These are phyloP conservation scores for Caenorhabditis zanzibari DNA, from an alignment of 2,888 invertebrate species.

Conservation along the genomic window DNA sequence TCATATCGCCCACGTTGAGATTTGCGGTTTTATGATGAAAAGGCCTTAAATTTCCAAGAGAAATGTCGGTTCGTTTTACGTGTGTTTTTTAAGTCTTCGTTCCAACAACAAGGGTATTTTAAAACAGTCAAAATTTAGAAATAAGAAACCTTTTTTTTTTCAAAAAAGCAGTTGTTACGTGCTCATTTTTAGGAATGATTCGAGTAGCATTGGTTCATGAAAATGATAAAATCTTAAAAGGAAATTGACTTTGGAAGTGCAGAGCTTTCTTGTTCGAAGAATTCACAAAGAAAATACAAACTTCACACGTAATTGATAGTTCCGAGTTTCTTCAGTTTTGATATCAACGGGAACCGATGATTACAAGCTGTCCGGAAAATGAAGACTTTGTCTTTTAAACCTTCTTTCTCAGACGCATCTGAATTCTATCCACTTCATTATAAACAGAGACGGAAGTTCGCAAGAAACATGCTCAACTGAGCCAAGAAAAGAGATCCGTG, in stretches of 20 bases:
- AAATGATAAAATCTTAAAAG: conserved; percentile 14
- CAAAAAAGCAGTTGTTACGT: not conserved
- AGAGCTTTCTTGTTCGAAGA: not conserved
- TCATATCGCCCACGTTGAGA: too few relatives aligned
- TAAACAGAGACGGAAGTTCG: not conserved
- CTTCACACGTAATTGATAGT: conserved; percentile 25
- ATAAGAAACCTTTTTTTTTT: not conserved
- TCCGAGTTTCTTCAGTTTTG: not conserved
- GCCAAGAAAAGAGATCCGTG: conserved; percentile 4
- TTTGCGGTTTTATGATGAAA: too few relatives aligned
- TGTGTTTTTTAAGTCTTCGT: conserved; percentile 15
- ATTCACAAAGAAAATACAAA: not conserved
- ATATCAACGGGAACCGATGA: conserved; percentile 16
- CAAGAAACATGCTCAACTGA: conserved; percentile 6
- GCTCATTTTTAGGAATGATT: not conserved
- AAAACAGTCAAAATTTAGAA: not conserved
- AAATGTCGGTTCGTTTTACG: too few relatives aligned
- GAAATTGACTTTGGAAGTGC: conserved; percentile 13
- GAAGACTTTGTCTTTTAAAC: not conserved
- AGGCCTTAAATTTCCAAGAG: too few relatives aligned
- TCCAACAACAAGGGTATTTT: conserved; percentile 3
- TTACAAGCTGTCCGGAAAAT: not conserved
- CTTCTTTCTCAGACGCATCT: not conserved
- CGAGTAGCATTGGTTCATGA: not conserved
- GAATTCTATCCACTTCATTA: not conserved